Percentiles rank a stretch among this genome's conserved stretches.
These are phyloP conservation scores for Luperina testacea DNA, from an alignment of 2,888 invertebrate genomes.

Conservation along the genomic window DNA sequence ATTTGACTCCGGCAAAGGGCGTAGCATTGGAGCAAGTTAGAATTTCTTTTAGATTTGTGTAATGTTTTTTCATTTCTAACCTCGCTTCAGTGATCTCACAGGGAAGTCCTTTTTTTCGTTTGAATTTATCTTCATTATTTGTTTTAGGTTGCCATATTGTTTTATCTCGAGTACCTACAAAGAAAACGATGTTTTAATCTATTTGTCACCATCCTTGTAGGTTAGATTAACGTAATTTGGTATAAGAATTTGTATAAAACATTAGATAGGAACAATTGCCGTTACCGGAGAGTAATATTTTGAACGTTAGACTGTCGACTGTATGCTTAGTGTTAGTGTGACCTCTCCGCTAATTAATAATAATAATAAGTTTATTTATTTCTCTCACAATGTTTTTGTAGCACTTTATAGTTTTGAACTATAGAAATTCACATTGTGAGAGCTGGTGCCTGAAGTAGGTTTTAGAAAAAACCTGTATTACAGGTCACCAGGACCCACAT, in stretches of 20 bases:
- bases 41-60: conserved; percentile 37
- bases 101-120: neutral
- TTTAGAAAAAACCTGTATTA: no score
- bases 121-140: neutral
- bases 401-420: no score
- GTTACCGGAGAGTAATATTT: neutral
- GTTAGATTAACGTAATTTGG: neutral
- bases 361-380: no score
- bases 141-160: neutral
- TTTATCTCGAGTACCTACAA: conserved; percentile 45
- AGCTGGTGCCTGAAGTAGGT: no score
- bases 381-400: no score
- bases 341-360: no score
- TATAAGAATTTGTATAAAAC: neutral
- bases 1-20: conserved; percentile 65
- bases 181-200: conserved; percentile 22
- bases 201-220: neutral
- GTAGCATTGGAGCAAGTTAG: conserved; percentile 70
- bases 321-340: no score
- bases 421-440: no score
- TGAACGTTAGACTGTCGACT: neutral
- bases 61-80: conserved; percentile 22
- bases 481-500: no score
- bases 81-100: neutral
- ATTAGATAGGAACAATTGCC: neutral